Evolutionary conservation across 2,797 vertebrate species (phyloP), one percentile per base, ranked within the genome.

Genomic region (Anabas testudineus): DNA sequence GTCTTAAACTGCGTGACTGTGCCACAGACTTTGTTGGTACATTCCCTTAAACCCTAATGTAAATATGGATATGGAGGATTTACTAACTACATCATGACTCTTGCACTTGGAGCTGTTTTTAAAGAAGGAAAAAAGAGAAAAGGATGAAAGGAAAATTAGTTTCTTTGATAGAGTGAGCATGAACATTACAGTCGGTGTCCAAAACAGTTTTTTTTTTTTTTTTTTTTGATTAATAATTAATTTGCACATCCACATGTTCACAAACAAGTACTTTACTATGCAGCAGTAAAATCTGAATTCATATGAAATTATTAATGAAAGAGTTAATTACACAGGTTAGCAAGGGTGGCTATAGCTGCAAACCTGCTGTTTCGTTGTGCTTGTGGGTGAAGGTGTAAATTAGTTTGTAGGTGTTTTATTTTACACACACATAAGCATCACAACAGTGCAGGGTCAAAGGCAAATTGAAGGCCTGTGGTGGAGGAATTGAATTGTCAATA

Each of bases 401-500:
- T 43, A 46, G 36, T 59, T 14, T 48, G 5, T 36, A 5, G 41
- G 24, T 19, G 0, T 47, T 67, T 62, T 32, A 22, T 68, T 82
- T 68, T 37, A 67, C 47, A 16, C 28, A 34, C 10, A 13, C 18
- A 4, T 42, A 5, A 34, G 21, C 81, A 58, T 46, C 76, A 75
- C 62, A 61, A 37, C 58, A 1, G 34, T 15, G 24, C 41, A 13
- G 71, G 73, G 82, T 73, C 71, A 81, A 71, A 72, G 57, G 54
- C 70, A 84, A 81, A 81, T 77, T 70, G 83, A 76, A 71, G 70
- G 62, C 56, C 81, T 21, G 53, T 37, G 49, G 69, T 62, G 42
- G 30, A 63, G 72, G 75, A 70, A 85, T 82, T 87, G 82, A 87
- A 87, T 75, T 82, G 84, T 84, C 87, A 16, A 77, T 88, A 83